Evolutionary conservation across 2,888 invertebrate species (phyloP), one percentile per base, ranked within the genome.

Genomic region (Clepsis dumicolana): DNA sequence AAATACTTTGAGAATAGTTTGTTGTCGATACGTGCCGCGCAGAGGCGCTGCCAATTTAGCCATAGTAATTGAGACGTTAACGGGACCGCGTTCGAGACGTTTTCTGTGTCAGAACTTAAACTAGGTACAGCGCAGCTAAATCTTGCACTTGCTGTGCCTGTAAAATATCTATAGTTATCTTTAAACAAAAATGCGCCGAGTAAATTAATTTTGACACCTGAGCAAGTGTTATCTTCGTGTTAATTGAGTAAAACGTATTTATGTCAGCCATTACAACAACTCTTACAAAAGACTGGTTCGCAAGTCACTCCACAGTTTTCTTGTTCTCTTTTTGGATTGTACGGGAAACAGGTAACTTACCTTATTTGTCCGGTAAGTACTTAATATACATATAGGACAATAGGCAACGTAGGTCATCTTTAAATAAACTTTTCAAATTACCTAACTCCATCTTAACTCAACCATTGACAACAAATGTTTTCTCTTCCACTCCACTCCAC

Each of bases 401-500:
- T 56, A 10, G n/a, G 3, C 16, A 24, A 41, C n/a, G 38, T 18
- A 59, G 25, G 24, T 41, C 59, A 24, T 41, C 25, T 16, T 25
- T 1, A 24, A 25, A 41, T 12, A 38, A 21, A 12, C 16, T n/a
- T 2, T 41, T 41, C 2, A 41, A 16, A 14, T 21, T 27, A 16
- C 14, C 12, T 53, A 25, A 59, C 24, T 38, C 12, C 29, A 61
- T 27, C 25, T 24, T 21, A 35, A 27, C 16, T 50, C 62, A 52
- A 62, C 41, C 64, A 41, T 64, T 29, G 48, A 68, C 57, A 44
- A 64, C 44, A 35, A 68, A 59, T 57, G 44, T 67, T 29, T 57
- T 68, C 29, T 8, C 38, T 52, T 63, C 63, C 56, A 64, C 63
- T 59, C 59, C 64, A 64, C 48, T 64, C 69, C 64, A 41, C 38